Conservation (phyloP, 2,797 vertebrate genomes). For the Sebastes cheni region DNA sequence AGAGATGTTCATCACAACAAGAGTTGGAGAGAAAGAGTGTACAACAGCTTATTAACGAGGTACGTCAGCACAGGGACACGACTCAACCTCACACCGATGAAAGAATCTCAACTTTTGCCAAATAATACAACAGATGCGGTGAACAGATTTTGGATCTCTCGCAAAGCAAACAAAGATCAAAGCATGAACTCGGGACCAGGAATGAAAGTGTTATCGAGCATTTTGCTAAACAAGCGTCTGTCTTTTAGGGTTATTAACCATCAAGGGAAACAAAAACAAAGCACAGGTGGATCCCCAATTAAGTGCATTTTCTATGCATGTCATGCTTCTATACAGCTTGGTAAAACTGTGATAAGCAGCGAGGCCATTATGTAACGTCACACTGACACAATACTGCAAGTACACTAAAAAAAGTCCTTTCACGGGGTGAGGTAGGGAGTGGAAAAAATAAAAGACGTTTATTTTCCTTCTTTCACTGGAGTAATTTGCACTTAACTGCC, state of each 20-base stretch:
- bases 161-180: slow-evolving; percentile 56
- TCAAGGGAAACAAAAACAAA: slow-evolving; percentile 42
- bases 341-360: slow-evolving; percentile 21
- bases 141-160: slow-evolving; percentile 41
- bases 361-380: slow-evolving; percentile 32
- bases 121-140: slow-evolving; percentile 41
- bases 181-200: slow-evolving; percentile 28
- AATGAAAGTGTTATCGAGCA: slow-evolving; percentile 27
- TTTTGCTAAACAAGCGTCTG: slow-evolving; percentile 31
- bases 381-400: slow-evolving; percentile 34
- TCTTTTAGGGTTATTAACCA: slow-evolving; percentile 23
- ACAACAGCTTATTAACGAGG: slow-evolving; percentile 34
- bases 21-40: slow-evolving; percentile 43
- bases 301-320: slow-evolving; percentile 15
- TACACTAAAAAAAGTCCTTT: not conserved
- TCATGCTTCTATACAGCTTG: slow-evolving; percentile 4
- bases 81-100: slow-evolving; percentile 40
- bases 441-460: slow-evolving; percentile 6
- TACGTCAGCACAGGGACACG: slow-evolving; percentile 1
- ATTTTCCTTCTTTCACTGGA: slow-evolving; percentile 58
- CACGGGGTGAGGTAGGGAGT: slow-evolving; percentile 7
- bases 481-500: slow-evolving; percentile 79
- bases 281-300: slow-evolving; percentile 19
- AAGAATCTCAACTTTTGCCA: slow-evolving; percentile 53
- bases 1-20: slow-evolving; percentile 56